Percentiles rank a stretch among this genome's conserved stretches.
These are phyloP conservation scores for Montipora cactus DNA, from an alignment of 64 coral and sea anemone species.

Conservation along the genomic window DNA sequence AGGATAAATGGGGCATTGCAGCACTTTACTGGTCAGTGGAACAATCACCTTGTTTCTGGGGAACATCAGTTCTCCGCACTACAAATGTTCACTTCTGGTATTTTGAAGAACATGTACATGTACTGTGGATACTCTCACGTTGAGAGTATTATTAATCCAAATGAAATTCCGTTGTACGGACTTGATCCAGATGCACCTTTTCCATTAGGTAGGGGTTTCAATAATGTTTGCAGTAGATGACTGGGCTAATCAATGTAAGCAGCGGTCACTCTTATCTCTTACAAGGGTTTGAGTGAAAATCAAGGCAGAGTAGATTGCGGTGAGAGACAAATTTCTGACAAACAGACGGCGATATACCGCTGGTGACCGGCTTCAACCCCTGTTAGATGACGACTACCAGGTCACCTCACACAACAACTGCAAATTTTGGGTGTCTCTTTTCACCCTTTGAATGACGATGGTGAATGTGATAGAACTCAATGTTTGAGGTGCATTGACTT, in stretches of 20 bases:
- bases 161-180: conserved; percentile 3
- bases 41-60: conserved; percentile 79
- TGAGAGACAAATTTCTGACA: too few relatives aligned
- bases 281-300: too few relatives aligned
- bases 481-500: too few relatives aligned
- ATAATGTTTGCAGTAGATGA: too few relatives aligned
- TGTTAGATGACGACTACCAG: not conserved
- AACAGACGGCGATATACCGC: too few relatives aligned
- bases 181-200: not conserved
- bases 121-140: conserved; percentile 23
- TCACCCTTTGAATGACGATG: conserved; percentile 15
- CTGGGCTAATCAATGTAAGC: too few relatives aligned
- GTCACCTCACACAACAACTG: not conserved
- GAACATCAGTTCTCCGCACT: conserved; percentile 64
- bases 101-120: conserved; percentile 56
- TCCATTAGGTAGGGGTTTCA: not conserved
- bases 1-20: too few relatives aligned
- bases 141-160: not conserved
- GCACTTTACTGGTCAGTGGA: conserved; percentile 73
- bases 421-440: not conserved
- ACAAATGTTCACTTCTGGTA: too few relatives aligned
- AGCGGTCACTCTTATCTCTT: too few relatives aligned
- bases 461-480: not conserved
- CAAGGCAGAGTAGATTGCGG: too few relatives aligned
- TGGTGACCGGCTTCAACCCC: too few relatives aligned